Percentiles rank a stretch among this genome's conserved stretches.
These are phyloP conservation scores for Theocolax elegans DNA, from an alignment of 1,140 invertebrate genomes.

Conservation along the genomic window DNA sequence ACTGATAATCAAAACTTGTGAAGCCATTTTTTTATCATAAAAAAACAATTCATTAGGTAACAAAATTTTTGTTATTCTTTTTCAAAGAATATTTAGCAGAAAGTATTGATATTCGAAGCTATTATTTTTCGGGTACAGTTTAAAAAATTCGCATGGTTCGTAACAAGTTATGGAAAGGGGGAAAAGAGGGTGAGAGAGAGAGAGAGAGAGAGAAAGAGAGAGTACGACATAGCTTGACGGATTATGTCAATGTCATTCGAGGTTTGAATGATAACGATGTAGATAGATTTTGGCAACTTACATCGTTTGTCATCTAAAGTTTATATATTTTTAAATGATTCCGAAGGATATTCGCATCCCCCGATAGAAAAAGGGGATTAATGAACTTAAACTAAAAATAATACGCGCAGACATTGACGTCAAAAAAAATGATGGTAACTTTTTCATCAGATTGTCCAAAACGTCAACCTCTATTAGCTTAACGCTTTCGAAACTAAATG, in stretches of 20 bases:
- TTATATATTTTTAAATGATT: constrained; percentile 11
- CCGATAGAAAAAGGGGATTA: not conserved
- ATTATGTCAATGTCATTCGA: constrained; percentile 4
- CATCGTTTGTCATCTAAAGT: constrained; percentile 15
- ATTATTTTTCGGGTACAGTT: not conserved
- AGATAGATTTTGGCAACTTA: not conserved
- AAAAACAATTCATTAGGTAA: too few relatives aligned
- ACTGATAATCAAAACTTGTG: too few relatives aligned
- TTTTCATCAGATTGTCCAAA: not conserved
- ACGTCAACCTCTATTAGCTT: too few relatives aligned
- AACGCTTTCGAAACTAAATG: too few relatives aligned
- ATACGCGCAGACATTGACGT: not conserved
- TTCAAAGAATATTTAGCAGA: too few relatives aligned
- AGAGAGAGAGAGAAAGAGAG: not conserved
- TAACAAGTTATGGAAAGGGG: too few relatives aligned
- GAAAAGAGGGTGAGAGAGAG: too few relatives aligned
- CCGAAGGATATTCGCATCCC: not conserved
- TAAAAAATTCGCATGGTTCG: too few relatives aligned
- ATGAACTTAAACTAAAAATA: constrained; percentile 1
- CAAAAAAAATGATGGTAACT: not conserved
- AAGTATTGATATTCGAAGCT: too few relatives aligned
- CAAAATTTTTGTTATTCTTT: too few relatives aligned
- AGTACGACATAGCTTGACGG: not conserved
- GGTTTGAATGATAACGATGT: constrained; percentile 5
- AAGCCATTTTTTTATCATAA: too few relatives aligned